Base-by-base conservation (phyloP, 2,888 invertebrate species). In the Phorcus lineatus region DNA sequence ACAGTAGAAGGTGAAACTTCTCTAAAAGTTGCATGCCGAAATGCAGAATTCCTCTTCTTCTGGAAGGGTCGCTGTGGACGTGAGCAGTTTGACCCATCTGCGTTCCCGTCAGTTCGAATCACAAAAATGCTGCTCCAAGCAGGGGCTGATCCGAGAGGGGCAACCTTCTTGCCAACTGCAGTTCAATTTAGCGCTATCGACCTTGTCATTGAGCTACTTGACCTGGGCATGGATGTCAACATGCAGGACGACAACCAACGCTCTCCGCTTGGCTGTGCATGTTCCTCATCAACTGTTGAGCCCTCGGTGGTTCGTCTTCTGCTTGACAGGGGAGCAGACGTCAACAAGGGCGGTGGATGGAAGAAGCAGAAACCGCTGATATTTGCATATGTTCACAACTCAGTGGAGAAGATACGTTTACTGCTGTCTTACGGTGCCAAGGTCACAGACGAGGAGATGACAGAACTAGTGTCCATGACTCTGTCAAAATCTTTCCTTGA, bases 351-450 rank as follows among this genome's bases (percentile, higher is more conserved):
- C 4, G 89, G 89, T 0, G 90, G 90, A 1, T 90, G 91, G 88
- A 88, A 87, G 78, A 90, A 89, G 67, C 90, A 88, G 81, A 91
- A 91, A 74, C 91, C 91, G 7, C 78, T 91, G 0, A 89, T 91
- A 55, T 88, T 90, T 67, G 90, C 91, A 0, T 91, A 90, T 84
- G 91, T 89, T 52, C 89, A 90, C 79, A 91, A 91, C 80, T 88
- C 90, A 22, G 88, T 90, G n/a, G 88, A 89, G 52, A 91, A 91
- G 85, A 87, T 91, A 53, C 84, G 86, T 78, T 82, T 90, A 22
- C 82, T 91, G n/a, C 78, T 91, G 74, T 90, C 91, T 0, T 90
- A 90, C 78, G 90, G 91, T 82, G 91, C 91, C 2, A 82, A 85
- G n/a, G 81, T 91, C 11, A 88, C 89, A 4, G 81, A 85, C n/a